Conservation (phyloP, 1,140 invertebrate species). For the Drosophila nannoptera region DNA sequence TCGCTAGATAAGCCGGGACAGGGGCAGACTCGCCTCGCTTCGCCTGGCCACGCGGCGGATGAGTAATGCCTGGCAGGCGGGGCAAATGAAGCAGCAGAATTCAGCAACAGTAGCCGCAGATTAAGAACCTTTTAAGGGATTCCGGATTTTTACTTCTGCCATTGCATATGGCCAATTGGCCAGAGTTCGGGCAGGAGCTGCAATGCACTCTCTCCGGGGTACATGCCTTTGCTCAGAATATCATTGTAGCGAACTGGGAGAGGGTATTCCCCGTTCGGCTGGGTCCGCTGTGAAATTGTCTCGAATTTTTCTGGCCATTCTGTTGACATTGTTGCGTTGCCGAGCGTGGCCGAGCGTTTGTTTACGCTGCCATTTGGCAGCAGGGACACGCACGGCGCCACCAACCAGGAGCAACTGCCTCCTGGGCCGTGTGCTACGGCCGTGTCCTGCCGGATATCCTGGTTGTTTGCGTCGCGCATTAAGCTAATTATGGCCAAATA, state of each 20-base stretch:
- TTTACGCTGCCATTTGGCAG: slow-evolving; percentile 57
- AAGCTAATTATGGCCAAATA: slow-evolving; percentile 77
- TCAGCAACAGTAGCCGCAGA: slow-evolving; percentile 68
- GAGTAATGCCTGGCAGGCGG: slow-evolving; percentile 43
- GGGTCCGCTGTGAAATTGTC: background rate
- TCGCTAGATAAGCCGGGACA: background rate
- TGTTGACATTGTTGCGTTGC: slow-evolving; percentile 27
- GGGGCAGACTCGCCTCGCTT: background rate
- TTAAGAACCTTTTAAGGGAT: slow-evolving; percentile 79
- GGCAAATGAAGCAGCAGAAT: slow-evolving; percentile 68
- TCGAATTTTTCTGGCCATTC: slow-evolving; percentile 46
- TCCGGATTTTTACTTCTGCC: slow-evolving; percentile 61
- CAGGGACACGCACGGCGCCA: slow-evolving; percentile 56
- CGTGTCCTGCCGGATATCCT: slow-evolving; percentile 23
- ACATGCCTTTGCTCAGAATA: slow-evolving; percentile 9
- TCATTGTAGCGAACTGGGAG: background rate
- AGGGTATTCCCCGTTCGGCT: slow-evolving; percentile 6
- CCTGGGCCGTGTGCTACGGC: slow-evolving; percentile 1
- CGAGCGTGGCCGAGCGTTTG: slow-evolving; percentile 42
- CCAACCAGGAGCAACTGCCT: slow-evolving; percentile 14
- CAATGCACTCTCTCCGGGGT: background rate
- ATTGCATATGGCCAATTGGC: slow-evolving; percentile 27
- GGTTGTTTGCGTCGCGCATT: slow-evolving; percentile 73
- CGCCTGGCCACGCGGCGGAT: slow-evolving; percentile 46
- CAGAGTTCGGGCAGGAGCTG: too few species aligned